Evolutionary conservation across 2,113 vertebrate species (phyloP).

Genomic region (Perccottus glenii): DNA sequence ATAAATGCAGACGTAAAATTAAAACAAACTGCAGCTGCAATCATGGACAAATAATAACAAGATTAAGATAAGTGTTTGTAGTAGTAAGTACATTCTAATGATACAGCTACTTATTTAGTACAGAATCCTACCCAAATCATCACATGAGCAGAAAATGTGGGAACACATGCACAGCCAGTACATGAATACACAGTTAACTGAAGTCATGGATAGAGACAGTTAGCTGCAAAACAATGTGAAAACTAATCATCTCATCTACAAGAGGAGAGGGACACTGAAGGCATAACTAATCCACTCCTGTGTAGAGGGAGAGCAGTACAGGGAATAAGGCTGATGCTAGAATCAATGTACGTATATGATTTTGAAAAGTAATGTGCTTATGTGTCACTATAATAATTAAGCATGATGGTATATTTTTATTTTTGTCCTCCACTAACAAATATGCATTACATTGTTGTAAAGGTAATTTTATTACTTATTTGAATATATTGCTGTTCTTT

Average conservation of each 20-base stretch:
- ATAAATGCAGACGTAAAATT: background rate
- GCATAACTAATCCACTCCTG: conserved; percentile 18
- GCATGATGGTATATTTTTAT: no score
- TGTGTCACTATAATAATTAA: no score
- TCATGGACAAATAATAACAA: background rate
- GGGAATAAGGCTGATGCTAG: background rate
- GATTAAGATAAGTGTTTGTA: conserved; percentile 1
- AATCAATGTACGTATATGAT: background rate
- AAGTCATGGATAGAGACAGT: conserved; percentile 51
- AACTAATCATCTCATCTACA: conserved; percentile 39
- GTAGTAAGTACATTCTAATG: background rate
- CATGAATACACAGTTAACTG: conserved; percentile 31
- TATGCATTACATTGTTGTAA: no score
- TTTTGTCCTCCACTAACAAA: no score
- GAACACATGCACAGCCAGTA: conserved; percentile 31
- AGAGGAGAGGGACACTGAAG: conserved; percentile 17
- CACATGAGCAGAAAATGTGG: background rate
- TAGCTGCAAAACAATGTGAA: conserved; percentile 50
- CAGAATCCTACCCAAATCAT: background rate
- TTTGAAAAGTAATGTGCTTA: no score
- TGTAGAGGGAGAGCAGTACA: conserved; percentile 14
- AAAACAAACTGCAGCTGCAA: conserved; percentile 28
- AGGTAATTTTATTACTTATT: no score
- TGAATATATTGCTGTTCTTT: no score
- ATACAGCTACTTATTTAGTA: background rate